phyloP scores from a whole-genome alignment of 2,888 invertebrate genomes.

The Norana najaformis region DNA sequence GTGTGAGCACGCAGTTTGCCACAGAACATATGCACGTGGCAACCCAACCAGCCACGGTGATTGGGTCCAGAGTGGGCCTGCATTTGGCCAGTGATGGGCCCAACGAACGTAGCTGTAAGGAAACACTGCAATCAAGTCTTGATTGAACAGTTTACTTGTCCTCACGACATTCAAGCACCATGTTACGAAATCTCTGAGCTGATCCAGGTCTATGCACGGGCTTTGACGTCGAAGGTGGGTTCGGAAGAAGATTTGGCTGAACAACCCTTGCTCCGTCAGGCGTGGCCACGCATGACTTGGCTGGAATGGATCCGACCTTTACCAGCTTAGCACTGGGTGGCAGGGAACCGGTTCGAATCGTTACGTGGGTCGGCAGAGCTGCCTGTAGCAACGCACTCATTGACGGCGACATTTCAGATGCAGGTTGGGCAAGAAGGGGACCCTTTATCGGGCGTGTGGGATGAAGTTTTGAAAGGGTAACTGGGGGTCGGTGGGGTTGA shows the following conservation, averaged over 20 bases:
- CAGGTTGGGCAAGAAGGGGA: not conserved
- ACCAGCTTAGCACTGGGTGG: not conserved
- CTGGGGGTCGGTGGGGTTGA: not conserved
- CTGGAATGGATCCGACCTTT: not conserved
- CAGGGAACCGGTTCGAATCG: not conserved
- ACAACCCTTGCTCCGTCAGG: not conserved
- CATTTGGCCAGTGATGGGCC: not conserved
- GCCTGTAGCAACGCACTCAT: not conserved
- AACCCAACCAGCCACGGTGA: not conserved
- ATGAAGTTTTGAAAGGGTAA: not conserved
- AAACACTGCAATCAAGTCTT: not conserved
- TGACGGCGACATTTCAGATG: not conserved
- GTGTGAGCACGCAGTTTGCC: not conserved
- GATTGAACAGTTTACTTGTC: not conserved
- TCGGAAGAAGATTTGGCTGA: not conserved
- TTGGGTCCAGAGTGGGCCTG: not conserved
- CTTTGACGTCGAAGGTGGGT: slow-evolving; percentile 8
- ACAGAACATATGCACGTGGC: not conserved
- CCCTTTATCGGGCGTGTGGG: not conserved
- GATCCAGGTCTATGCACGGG: slow-evolving; percentile 46
- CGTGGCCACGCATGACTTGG: not conserved
- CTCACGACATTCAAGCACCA: slow-evolving; percentile 48
- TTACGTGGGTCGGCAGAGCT: not conserved
- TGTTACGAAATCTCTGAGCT: slow-evolving; percentile 51
- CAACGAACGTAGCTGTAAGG: not conserved